Conservation (phyloP, 2,888 invertebrate genomes). For the Tetropium fuscum region DNA sequence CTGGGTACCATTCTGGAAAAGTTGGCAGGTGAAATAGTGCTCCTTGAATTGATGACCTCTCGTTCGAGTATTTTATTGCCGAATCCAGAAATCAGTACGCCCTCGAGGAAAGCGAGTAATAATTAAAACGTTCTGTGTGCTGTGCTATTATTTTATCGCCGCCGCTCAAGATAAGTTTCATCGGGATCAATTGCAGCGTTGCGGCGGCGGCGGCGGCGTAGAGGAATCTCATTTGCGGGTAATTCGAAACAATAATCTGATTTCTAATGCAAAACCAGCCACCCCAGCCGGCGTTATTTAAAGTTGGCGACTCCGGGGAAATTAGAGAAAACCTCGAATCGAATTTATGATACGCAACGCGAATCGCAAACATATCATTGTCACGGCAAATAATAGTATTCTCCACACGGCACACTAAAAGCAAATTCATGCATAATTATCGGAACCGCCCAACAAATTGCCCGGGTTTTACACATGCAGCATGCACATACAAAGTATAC, state of each 20-base stretch:
- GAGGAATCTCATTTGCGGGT: conserved; percentile 20
- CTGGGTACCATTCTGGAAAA: too few species aligned
- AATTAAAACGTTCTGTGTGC: too few species aligned
- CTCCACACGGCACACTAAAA: conserved; percentile 34
- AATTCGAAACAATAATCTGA: conserved; percentile 35
- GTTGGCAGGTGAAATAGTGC: too few species aligned
- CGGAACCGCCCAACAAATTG: not conserved
- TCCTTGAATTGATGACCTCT: too few species aligned
- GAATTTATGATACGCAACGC: conserved; percentile 40
- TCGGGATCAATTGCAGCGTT: too few species aligned
- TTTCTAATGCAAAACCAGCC: conserved; percentile 31
- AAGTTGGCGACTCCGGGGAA: conserved; percentile 55
- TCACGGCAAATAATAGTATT: conserved; percentile 41
- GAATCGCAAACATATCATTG: conserved; percentile 39
- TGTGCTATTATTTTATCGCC: too few species aligned
- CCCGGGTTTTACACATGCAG: conserved; percentile 5
- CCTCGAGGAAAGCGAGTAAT: too few species aligned
- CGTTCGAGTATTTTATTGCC: too few species aligned
- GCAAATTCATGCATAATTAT: conserved; percentile 29
- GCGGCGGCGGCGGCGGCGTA: too few species aligned
- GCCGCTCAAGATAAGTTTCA: too few species aligned
- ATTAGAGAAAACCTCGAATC: conserved; percentile 51
- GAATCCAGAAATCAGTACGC: too few species aligned
- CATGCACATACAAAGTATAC: conserved; percentile 10
- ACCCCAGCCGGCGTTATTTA: conserved; percentile 38